Evolutionary conservation across 2,888 invertebrate species (phyloP).

Genomic region (Oscheius sp.): DNA sequence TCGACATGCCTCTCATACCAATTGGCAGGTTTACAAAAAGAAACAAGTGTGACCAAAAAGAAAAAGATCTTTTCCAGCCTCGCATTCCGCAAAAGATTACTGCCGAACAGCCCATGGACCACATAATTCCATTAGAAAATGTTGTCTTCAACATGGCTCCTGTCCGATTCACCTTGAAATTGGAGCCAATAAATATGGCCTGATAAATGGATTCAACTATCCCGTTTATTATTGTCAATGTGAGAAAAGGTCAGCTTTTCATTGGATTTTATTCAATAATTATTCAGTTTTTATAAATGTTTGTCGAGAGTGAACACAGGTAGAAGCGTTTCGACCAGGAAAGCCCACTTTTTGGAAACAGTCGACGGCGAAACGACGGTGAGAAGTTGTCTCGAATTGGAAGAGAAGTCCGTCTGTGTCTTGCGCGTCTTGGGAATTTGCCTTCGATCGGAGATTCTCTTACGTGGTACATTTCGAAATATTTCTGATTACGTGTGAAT

Average conservation of each 20-base stretch:
- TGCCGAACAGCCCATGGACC: constrained; percentile 21
- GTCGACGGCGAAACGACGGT: not conserved
- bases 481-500: constrained; percentile 20
- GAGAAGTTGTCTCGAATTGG: constrained; percentile 14
- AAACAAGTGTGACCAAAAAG: too few species aligned
- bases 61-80: not conserved
- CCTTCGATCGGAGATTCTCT: constrained; percentile 9
- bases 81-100: constrained; percentile 18
- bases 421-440: constrained; percentile 28
- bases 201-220: constrained; percentile 13
- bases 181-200: constrained; percentile 24
- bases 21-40: not conserved
- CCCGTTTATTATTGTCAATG: constrained; percentile 35
- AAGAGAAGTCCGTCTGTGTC: constrained; percentile 26
- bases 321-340: constrained; percentile 25
- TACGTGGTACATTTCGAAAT: constrained; percentile 10
- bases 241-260: constrained; percentile 22
- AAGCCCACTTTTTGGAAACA: constrained; percentile 30
- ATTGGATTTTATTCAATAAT: too few species aligned
- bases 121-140: constrained; percentile 32
- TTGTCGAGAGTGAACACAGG: constrained; percentile 26
- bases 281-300: constrained; percentile 35
- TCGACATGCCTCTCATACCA: not conserved
- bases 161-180: constrained; percentile 28
- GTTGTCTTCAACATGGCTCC: constrained; percentile 30